Evolutionary conservation across 1,140 invertebrate species (phyloP).

Genomic region (Ceratosolen fusciceps): DNA sequence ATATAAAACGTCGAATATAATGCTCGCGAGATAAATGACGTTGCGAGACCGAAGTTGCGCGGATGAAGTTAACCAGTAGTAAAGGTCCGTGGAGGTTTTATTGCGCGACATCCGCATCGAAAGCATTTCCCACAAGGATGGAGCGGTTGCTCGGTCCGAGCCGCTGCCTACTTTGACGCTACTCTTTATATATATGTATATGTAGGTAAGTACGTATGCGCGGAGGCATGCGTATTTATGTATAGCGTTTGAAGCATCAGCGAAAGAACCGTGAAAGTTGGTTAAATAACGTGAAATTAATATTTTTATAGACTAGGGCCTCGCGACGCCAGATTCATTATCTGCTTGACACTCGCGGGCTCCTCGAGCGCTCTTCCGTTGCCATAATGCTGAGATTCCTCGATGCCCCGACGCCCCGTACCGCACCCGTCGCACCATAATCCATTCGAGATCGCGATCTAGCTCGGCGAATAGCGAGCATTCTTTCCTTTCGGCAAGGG

Average conservation of each 20-base stretch:
- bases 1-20: too few relatives aligned
- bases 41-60: neutral
- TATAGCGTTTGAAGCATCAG: too few relatives aligned
- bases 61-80: neutral
- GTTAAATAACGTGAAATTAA: constrained; percentile 19
- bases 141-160: neutral
- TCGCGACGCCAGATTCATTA: neutral
- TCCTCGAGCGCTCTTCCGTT: too few relatives aligned
- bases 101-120: neutral
- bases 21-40: neutral
- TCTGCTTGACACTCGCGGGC: neutral
- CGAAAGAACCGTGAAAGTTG: constrained; percentile 4
- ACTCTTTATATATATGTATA: too few relatives aligned
- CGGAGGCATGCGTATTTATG: too few relatives aligned
- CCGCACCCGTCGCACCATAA: too few relatives aligned
- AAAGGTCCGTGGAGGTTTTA: neutral
- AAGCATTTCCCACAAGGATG: neutral
- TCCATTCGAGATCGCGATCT: neutral
- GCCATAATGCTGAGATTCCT: too few relatives aligned
- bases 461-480: too few relatives aligned
- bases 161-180: neutral
- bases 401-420: too few relatives aligned
- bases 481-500: neutral
- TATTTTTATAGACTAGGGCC: neutral
- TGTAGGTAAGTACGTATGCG: too few relatives aligned